Evolutionary conservation across 2,888 invertebrate genomes (phyloP).

Genomic region (Julus scandinavius): DNA sequence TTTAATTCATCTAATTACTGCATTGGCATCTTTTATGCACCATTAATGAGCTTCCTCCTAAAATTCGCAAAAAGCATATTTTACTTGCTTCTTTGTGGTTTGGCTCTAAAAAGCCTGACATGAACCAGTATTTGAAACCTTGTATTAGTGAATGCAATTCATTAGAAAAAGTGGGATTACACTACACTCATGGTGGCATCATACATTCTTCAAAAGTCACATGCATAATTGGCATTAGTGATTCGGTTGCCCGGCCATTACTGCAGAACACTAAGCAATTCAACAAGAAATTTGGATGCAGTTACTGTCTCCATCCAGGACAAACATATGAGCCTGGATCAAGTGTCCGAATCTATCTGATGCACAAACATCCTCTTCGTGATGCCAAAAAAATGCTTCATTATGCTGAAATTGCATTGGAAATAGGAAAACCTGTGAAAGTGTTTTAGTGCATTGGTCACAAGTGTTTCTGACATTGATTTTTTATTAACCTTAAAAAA

Average conservation of each 20-base stretch:
- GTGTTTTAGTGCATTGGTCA: not conserved
- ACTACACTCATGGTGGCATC: no score
- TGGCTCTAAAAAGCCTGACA: not conserved
- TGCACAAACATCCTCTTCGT: not conserved
- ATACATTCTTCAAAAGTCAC: no score
- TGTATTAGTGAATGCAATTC: not conserved
- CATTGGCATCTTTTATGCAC: not conserved
- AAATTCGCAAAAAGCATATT: not conserved
- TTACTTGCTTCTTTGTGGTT: not conserved
- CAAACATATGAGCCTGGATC: not conserved
- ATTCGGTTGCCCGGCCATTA: no score
- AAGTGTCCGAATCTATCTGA: not conserved
- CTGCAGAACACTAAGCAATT: no score
- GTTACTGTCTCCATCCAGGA: no score
- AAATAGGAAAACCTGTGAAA: not conserved
- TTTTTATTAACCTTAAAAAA: not conserved
- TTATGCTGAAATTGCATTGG: not conserved
- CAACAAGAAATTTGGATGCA: no score
- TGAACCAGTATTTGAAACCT: not conserved
- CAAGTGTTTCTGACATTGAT: not conserved
- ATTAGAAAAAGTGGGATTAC: not conserved
- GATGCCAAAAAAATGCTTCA: not conserved
- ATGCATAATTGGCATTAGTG: no score
- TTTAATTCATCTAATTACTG: not conserved
- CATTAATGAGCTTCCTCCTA: constrained; percentile 12